These are phyloP conservation scores for Trididemnum clinides DNA, from an alignment of 23 tunicate species.

Conservation along the genomic window DNA sequence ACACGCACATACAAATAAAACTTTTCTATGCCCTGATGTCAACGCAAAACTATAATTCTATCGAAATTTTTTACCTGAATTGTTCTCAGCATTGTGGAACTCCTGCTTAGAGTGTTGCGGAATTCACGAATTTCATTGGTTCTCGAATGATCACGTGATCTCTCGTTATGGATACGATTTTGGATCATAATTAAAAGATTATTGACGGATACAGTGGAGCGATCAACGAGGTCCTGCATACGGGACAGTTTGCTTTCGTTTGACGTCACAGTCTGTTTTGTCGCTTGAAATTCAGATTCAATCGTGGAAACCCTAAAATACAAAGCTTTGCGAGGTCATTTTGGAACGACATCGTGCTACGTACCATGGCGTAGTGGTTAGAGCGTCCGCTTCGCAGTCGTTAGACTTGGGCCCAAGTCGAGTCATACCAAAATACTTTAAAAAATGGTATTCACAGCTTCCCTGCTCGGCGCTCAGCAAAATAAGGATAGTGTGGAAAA, in stretches of 20 bases:
- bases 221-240: slow-evolving; percentile 40
- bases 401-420: too few species aligned
- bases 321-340: too few species aligned
- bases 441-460: too few species aligned
- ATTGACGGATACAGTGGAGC: slow-evolving; percentile 14
- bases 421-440: too few species aligned
- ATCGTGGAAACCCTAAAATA: neutral
- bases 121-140: slow-evolving; percentile 30
- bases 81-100: slow-evolving; percentile 1
- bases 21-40: too few species aligned
- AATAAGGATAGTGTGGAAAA: too few species aligned
- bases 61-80: slow-evolving; percentile 20
- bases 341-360: too few species aligned
- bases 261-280: slow-evolving; percentile 20
- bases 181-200: neutral
- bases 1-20: too few species aligned
- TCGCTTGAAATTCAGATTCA: neutral
- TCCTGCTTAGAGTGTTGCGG: slow-evolving; percentile 13
- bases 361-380: too few species aligned
- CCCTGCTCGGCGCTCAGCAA: too few species aligned
- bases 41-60: too few species aligned
- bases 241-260: slow-evolving; percentile 58
- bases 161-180: neutral
- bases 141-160: slow-evolving; percentile 48
- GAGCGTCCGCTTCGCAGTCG: too few species aligned